phyloP scores from a whole-genome alignment of 2,888 invertebrate species.

The Microplitis deprimator region DNA sequence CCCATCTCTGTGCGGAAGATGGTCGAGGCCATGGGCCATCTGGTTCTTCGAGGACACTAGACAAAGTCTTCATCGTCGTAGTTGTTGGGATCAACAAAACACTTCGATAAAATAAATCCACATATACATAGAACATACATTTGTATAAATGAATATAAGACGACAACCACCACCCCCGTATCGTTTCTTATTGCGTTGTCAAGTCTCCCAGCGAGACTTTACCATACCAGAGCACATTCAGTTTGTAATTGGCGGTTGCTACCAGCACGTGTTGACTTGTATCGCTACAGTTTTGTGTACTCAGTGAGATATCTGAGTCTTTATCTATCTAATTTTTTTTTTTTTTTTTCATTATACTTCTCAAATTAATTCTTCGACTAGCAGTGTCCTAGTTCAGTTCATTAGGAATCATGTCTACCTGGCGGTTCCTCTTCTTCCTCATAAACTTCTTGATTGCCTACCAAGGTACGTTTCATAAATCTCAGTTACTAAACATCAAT shows the following conservation, averaged over 20 bases:
- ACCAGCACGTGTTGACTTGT: slow-evolving; percentile 18
- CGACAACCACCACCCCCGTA: slow-evolving; percentile 35
- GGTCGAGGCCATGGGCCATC: slow-evolving; percentile 31
- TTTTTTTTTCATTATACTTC: neutral
- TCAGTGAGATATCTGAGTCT: neutral
- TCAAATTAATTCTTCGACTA: neutral
- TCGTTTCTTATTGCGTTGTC: slow-evolving; percentile 25
- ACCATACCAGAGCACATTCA: slow-evolving; percentile 20
- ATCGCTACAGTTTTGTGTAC: neutral
- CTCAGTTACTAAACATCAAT: neutral
- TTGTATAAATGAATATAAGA: slow-evolving; percentile 11
- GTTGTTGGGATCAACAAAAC: slow-evolving; percentile 10
- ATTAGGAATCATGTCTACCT: neutral
- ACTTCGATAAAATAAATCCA: neutral
- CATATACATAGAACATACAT: neutral
- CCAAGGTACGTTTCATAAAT: neutral
- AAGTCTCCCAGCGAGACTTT: slow-evolving; percentile 36
- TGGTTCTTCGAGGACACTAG: neutral
- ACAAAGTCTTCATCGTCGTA: slow-evolving; percentile 2
- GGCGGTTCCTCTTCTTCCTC: neutral
- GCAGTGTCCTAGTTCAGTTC: neutral
- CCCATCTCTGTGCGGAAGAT: slow-evolving; percentile 20
- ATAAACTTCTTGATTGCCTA: neutral
- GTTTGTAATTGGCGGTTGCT: slow-evolving; percentile 35
- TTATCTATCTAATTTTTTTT: slow-evolving; percentile 7